Base-by-base conservation (phyloP, 2,888 invertebrate genomes). In the Tromatobia lineatoria region DNA sequence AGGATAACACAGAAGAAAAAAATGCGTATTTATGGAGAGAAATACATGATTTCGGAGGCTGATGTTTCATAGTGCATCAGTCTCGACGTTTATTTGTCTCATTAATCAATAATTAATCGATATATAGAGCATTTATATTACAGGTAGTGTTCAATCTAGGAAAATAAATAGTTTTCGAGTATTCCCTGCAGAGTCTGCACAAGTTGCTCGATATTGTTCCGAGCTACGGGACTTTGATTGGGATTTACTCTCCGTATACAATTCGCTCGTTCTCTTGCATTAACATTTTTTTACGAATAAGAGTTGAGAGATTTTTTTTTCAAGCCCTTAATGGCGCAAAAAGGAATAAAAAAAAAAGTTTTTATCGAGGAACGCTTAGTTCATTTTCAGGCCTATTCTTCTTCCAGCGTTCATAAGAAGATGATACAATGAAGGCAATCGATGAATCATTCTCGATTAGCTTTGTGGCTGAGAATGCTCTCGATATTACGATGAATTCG, bases 401-500 rank as follows among this genome's bases (percentile, higher is more conserved):
- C 57, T 64, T 38, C 42, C n/a, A 15, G 7, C 3, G 13, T 29
- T 13, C 4, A 29, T 23, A 25, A 23, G 13, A n/a, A 20, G 20
- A 13, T 57, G 6, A 13, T 59, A 7, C 6, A n/a, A 38, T 10
- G 3, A 23, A 3, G 8, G 1, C 13, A 18, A 29, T 45, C 2
- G 8, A 20, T 13, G 45, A 1, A 29, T 77, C 13, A 70, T 79
- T 67, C 82, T 66, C 77, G 47, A 64, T 64, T 82, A 15, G 82
- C 85, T 42, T 91, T 91, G 78, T 91, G 90, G 85, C 88, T 91
- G 70, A 91, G 90, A 86, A 92, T 91, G 77, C 90, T 92, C 82
- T 92, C 92, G 86, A 92, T 91, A 83, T 92, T 92, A 18, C 90
- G 91, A 79, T 92, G 92, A 85, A 92, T 92, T 76, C 89, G 88